Evolutionary conservation across 1,140 invertebrate genomes (phyloP).

Genomic region (Pachypeltis micranthus): DNA sequence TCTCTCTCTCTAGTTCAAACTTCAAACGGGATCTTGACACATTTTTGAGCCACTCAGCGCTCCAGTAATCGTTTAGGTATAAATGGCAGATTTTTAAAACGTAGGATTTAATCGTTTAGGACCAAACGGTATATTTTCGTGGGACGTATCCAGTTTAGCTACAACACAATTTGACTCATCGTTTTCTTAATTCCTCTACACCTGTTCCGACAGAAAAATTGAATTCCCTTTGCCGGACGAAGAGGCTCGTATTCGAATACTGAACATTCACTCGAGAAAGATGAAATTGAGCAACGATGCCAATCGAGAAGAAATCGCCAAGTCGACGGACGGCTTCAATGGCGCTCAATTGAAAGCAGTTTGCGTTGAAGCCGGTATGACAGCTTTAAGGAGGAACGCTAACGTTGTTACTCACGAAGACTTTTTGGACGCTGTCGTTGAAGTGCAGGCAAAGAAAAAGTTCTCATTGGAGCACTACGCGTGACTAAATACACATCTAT

Average conservation of each 20-base stretch:
- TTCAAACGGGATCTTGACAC: too few species aligned
- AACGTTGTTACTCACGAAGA: conserved; percentile 57
- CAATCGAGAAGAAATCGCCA: conserved; percentile 58
- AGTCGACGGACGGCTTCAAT: conserved; percentile 67
- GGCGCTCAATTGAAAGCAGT: conserved; percentile 66
- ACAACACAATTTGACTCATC: too few species aligned
- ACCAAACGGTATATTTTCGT: too few species aligned
- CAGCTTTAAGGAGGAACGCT: conserved; percentile 53
- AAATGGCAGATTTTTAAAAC: too few species aligned
- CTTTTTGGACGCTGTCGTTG: conserved; percentile 58
- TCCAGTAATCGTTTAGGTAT: too few species aligned
- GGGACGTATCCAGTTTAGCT: too few species aligned
- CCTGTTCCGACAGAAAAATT: conserved; percentile 52
- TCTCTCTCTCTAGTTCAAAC: too few species aligned
- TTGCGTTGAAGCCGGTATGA: conserved; percentile 67
- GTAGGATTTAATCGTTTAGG: too few species aligned
- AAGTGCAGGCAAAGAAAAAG: conserved; percentile 21
- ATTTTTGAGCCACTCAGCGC: too few species aligned
- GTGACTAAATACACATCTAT: too few species aligned
- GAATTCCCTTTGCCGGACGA: conserved; percentile 67
- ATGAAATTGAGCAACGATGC: conserved; percentile 62
- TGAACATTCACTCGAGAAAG: conserved; percentile 65
- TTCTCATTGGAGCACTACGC: conserved; percentile 7
- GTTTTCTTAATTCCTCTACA: too few species aligned
- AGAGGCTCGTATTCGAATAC: conserved; percentile 55